phyloP scores from a whole-genome alignment of 2,888 invertebrate genomes.

The Luperina testacea region DNA sequence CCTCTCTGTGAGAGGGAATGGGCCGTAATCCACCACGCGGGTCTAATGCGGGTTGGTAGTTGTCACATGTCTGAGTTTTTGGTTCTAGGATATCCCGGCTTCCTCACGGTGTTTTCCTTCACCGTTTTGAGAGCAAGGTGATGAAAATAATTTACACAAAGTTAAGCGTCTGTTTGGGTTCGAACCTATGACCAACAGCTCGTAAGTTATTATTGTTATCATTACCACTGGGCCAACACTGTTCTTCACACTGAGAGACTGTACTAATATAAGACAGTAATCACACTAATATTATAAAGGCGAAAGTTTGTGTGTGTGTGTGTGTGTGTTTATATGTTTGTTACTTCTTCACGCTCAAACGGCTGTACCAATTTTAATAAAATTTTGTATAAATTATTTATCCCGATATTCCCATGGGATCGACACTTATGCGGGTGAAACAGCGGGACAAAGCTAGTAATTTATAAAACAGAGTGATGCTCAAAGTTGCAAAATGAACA shows the following conservation, averaged over 20 bases:
- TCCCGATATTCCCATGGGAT: no score
- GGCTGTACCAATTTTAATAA: no score
- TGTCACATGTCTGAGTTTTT: background rate
- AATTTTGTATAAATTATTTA: no score
- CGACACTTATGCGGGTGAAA: no score
- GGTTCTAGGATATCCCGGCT: background rate
- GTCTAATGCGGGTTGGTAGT: no score
- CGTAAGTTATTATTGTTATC: background rate
- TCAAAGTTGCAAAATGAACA: background rate
- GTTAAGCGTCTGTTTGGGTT: background rate
- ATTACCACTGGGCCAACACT: background rate
- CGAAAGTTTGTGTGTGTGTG: no score
- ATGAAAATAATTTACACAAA: background rate
- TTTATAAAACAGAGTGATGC: background rate
- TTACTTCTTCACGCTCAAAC: no score
- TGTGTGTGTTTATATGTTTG: no score
- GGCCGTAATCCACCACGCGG: background rate
- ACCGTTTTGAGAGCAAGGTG: background rate
- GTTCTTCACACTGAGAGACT: background rate
- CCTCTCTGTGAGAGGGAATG: background rate
- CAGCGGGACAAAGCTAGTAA: no score
- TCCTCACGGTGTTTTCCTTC: no score
- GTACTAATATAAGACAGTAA: no score
- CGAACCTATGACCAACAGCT: background rate
- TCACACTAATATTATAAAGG: no score